phyloP scores from a whole-genome alignment of 1,140 invertebrate species.

The Drosophila melanica region DNA sequence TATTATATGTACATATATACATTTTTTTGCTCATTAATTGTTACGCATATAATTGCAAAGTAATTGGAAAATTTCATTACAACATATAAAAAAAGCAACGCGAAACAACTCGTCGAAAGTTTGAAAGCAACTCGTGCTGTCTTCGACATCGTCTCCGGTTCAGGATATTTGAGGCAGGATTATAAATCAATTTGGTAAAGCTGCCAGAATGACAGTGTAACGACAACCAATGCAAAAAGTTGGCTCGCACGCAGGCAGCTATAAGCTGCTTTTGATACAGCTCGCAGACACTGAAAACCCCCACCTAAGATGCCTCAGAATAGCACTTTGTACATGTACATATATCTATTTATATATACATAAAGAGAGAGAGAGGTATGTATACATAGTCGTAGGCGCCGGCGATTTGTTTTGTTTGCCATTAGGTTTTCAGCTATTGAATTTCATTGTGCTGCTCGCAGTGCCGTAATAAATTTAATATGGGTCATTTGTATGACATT shows the following conservation, averaged over 20 bases:
- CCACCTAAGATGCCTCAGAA: constrained; percentile 8
- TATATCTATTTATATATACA: constrained; percentile 17
- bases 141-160: neutral
- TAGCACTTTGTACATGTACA: constrained; percentile 33
- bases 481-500: constrained; percentile 82
- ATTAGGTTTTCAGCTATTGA: constrained; percentile 74
- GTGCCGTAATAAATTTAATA: constrained; percentile 80
- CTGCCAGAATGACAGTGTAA: constrained; percentile 51
- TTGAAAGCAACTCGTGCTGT: constrained; percentile 18
- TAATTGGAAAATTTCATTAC: constrained; percentile 79
- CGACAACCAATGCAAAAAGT: constrained; percentile 56
- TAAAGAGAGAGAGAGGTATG: neutral
- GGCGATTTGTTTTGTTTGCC: constrained; percentile 80
- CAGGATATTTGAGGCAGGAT: constrained; percentile 65
- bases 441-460: constrained; percentile 77
- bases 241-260: constrained; percentile 47
- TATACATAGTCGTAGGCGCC: constrained; percentile 47
- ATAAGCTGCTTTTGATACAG: constrained; percentile 68
- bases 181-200: constrained; percentile 77
- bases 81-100: neutral
- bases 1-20: too few relatives aligned
- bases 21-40: constrained; percentile 48
- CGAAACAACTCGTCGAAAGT: constrained; percentile 26
- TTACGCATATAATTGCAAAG: constrained; percentile 72
- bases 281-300: neutral